A percentile compares a stretch with the other conserved stretches of the same genome.
Conservation (phyloP, 2,113 vertebrate species). For the Apodemus speciosus region DNA sequence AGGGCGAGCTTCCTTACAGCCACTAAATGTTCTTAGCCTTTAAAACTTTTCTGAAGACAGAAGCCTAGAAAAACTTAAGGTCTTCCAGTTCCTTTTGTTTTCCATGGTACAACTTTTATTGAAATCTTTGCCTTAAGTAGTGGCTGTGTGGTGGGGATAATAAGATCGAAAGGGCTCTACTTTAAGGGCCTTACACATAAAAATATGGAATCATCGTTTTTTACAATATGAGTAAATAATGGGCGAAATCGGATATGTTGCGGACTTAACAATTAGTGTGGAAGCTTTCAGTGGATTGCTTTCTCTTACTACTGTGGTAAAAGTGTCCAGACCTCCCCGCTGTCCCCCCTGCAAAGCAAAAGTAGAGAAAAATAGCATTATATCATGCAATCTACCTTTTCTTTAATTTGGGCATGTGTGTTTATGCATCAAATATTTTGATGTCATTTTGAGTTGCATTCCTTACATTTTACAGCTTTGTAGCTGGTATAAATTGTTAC, state of each 20-base stretch:
- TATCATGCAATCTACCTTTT: background rate
- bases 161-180: slow-evolving; percentile 29
- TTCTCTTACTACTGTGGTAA: slow-evolving; percentile 57
- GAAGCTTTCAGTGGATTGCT: slow-evolving; percentile 38
- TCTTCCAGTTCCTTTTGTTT: background rate
- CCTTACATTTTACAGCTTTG: background rate
- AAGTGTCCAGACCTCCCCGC: background rate
- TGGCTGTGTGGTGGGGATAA: slow-evolving; percentile 41
- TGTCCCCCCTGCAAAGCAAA: background rate
- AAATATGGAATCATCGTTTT: slow-evolving; percentile 38
- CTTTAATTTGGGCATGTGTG: background rate
- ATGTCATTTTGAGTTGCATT: background rate
- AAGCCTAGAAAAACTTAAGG: background rate
- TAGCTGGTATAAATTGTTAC: background rate
- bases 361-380: slow-evolving; percentile 11
- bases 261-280: slow-evolving; percentile 37
- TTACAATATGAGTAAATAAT: slow-evolving; percentile 54
- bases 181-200: slow-evolving; percentile 49
- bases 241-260: slow-evolving; percentile 44
- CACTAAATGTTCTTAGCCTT: background rate
- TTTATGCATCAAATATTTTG: background rate
- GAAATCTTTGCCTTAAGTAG: slow-evolving; percentile 28
- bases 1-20: background rate
- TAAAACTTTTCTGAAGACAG: slow-evolving; percentile 2
- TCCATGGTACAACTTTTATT: slow-evolving; percentile 24